phyloP scores from a whole-genome alignment of 2,113 vertebrate species.

The Galeopterus variegatus region DNA sequence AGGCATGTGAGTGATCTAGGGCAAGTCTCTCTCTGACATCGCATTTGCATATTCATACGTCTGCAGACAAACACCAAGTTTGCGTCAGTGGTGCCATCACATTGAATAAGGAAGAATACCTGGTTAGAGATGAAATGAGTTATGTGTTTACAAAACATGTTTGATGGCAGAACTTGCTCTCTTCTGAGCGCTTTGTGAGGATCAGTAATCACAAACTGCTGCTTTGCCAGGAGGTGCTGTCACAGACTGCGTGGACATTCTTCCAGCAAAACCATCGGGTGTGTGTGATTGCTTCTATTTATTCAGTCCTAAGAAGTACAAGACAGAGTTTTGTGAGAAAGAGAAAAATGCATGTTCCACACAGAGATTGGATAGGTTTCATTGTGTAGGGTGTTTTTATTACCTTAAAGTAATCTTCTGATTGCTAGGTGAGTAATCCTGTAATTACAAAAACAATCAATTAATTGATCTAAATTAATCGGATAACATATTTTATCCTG shows the following conservation, averaged over 20 bases:
- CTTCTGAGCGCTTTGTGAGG: not conserved
- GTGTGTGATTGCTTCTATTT: not conserved
- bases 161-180: not conserved
- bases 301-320: not conserved
- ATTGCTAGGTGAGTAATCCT: slow-evolving; percentile 69
- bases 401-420: slow-evolving; percentile 67
- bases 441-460: slow-evolving; percentile 78
- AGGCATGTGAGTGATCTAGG: not conserved
- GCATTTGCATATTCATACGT: not conserved
- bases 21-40: not conserved
- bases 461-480: slow-evolving; percentile 81
- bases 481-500: slow-evolving; percentile 66
- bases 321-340: slow-evolving; percentile 18
- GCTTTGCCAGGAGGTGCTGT: slow-evolving; percentile 6
- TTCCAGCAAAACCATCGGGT: not conserved
- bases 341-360: not conserved
- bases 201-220: not conserved
- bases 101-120: not conserved
- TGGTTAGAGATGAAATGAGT: not conserved
- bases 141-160: not conserved
- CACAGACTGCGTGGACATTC: rapidly evolving
- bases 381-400: slow-evolving; percentile 55
- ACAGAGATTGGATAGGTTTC: not conserved
- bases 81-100: not conserved
- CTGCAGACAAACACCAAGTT: rapidly evolving